These are phyloP conservation scores for Sycophila texana DNA, from an alignment of 2,888 invertebrate species.

Conservation along the genomic window DNA sequence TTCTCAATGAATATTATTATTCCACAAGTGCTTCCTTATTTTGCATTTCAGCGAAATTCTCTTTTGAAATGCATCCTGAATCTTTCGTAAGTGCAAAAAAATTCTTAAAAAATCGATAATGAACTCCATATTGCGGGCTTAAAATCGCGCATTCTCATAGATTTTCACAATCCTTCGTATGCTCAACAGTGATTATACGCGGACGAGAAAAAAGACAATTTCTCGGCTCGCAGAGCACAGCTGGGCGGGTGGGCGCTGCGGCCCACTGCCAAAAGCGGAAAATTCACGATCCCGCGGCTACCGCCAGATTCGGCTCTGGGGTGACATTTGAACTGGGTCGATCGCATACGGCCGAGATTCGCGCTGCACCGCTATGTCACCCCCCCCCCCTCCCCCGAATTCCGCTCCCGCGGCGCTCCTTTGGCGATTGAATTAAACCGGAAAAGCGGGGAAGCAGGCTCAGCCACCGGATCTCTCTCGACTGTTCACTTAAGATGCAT, in stretches of 20 bases:
- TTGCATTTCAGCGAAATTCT: too few species aligned
- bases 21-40: too few species aligned
- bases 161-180: neutral
- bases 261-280: slow-evolving; percentile 32
- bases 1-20: too few species aligned
- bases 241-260: neutral
- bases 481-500: too few species aligned
- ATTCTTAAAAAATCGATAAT: too few species aligned
- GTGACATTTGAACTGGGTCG: slow-evolving; percentile 30
- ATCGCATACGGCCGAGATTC: slow-evolving; percentile 21
- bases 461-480: neutral
- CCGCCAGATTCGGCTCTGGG: slow-evolving; percentile 16
- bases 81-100: too few species aligned
- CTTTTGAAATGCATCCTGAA: too few species aligned
- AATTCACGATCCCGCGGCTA: slow-evolving; percentile 37
- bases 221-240: slow-evolving; percentile 30
- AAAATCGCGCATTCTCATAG: neutral
- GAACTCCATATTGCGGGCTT: too few species aligned
- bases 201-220: slow-evolving; percentile 25
- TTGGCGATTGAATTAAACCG: slow-evolving; percentile 10
- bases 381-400: neutral
- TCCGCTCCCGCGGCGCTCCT: neutral
- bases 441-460: neutral
- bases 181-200: neutral
- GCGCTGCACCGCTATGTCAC: neutral